These are phyloP conservation scores for Lordiphosa stackelbergi DNA, from an alignment of 1,140 invertebrate species.

Conservation along the genomic window DNA sequence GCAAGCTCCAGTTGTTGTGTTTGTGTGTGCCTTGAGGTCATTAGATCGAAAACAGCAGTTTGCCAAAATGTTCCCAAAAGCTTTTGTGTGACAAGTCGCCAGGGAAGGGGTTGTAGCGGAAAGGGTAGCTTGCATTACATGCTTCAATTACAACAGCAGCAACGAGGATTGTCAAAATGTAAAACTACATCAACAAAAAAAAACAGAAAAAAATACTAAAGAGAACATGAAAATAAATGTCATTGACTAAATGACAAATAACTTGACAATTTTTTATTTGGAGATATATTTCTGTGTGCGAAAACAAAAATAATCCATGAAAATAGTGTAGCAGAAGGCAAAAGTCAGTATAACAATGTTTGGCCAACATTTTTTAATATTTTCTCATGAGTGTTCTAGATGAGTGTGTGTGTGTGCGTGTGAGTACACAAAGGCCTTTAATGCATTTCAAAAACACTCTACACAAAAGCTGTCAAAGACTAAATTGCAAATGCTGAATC, in stretches of 20 bases:
- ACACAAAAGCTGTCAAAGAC: conserved; percentile 12
- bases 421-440: conserved; percentile 19
- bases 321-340: conserved; percentile 6
- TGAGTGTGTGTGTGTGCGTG: conserved; percentile 13
- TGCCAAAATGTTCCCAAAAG: conserved; percentile 72
- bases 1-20: conserved; percentile 60
- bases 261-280: conserved; percentile 53
- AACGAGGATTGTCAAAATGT: conserved; percentile 56
- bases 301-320: conserved; percentile 48
- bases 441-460: conserved; percentile 41
- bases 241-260: conserved; percentile 74
- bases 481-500: conserved; percentile 7
- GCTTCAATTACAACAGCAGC: conserved; percentile 67
- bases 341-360: conserved; percentile 22
- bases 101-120: conserved; percentile 1
- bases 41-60: conserved; percentile 74
- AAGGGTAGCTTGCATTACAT: conserved; percentile 57
- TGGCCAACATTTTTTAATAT: conserved; percentile 28
- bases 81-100: conserved; percentile 66
- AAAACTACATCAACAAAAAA: conserved; percentile 39
- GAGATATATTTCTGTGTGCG: conserved; percentile 22
- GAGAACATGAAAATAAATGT: conserved; percentile 71
- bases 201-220: conserved; percentile 29
- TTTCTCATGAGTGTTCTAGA: conserved; percentile 6
- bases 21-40: conserved; percentile 68